Evolutionary conservation across 2,888 invertebrate species (phyloP).

Genomic region (Dascillus cervinus): DNA sequence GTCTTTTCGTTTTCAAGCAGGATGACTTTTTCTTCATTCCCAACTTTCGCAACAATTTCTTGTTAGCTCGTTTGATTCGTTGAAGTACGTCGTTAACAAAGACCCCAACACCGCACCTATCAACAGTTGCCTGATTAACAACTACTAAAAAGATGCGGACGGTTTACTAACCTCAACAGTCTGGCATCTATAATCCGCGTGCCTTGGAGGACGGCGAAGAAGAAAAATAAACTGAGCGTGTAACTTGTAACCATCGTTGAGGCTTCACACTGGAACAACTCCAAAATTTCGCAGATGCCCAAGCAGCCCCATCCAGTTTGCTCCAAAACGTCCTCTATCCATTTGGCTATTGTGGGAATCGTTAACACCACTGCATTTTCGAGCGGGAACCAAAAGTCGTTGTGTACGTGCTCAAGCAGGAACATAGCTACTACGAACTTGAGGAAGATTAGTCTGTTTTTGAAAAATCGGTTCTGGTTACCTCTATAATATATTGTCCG

Average conservation of each 20-base stretch:
- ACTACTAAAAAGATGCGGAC: no score
- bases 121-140: no score
- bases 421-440: slow-evolving; percentile 31
- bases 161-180: slow-evolving; percentile 18
- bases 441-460: slow-evolving; percentile 14
- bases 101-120: slow-evolving; percentile 10
- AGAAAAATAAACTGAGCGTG: slow-evolving; percentile 26
- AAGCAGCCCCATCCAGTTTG: slow-evolving; percentile 21
- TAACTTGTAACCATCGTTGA: slow-evolving; percentile 28
- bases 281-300: slow-evolving; percentile 14
- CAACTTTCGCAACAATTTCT: no score
- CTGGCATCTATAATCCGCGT: slow-evolving; percentile 24
- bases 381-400: slow-evolving; percentile 38
- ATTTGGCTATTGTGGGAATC: slow-evolving; percentile 23
- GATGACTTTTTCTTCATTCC: no score
- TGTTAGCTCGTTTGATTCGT: slow-evolving; percentile 7
- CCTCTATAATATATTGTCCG: slow-evolving; percentile 8
- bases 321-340: slow-evolving; percentile 21
- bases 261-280: slow-evolving; percentile 23
- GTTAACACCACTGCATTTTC: slow-evolving; percentile 25
- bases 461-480: slow-evolving; percentile 2
- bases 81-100: slow-evolving; percentile 12
- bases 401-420: slow-evolving; percentile 32
- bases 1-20: no score
- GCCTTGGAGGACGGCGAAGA: slow-evolving; percentile 20